Conservation (phyloP, 1,140 invertebrate genomes). For the Papilio polytes region DNA sequence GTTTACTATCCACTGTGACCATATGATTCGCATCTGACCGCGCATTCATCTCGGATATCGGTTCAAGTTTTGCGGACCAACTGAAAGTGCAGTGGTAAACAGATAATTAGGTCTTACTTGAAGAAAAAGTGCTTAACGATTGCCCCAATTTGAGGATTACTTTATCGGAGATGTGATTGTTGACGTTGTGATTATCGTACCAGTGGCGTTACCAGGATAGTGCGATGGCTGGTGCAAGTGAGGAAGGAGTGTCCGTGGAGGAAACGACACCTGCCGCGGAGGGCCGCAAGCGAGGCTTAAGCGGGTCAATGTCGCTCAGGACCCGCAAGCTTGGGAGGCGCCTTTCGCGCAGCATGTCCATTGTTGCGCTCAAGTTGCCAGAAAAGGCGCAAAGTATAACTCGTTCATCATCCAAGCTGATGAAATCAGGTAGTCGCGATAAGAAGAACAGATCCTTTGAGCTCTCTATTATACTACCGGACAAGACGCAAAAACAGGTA, state of each 20-base stretch:
- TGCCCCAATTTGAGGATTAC: conserved; percentile 60
- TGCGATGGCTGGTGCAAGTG: conserved; percentile 77
- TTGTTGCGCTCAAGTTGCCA: conserved; percentile 83
- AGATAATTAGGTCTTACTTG: neutral
- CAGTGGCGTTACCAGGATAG: conserved; percentile 57
- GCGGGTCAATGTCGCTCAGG: conserved; percentile 78
- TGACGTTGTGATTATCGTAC: conserved; percentile 55
- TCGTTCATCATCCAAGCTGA: conserved; percentile 70
- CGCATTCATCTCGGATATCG: conserved; percentile 64
- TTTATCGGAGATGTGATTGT: conserved; percentile 73
- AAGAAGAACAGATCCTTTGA: conserved; percentile 80
- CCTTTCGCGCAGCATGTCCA: conserved; percentile 83
- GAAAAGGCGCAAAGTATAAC: conserved; percentile 80
- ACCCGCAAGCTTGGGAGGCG: conserved; percentile 82
- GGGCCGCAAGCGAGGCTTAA: conserved; percentile 67
- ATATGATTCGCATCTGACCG: conserved; percentile 71
- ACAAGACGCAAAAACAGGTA: conserved; percentile 85
- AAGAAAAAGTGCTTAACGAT: conserved; percentile 56
- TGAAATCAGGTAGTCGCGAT: conserved; percentile 66
- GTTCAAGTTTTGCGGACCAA: conserved; percentile 67
- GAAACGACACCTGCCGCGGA: conserved; percentile 57
- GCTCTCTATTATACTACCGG: conserved; percentile 83
- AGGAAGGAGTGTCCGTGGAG: conserved; percentile 62
- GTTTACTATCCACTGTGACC: conserved; percentile 69
- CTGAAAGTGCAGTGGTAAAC: conserved; percentile 57